These are phyloP conservation scores for Thalassophryne amazonica DNA, from an alignment of 2,797 vertebrate species.

Conservation along the genomic window DNA sequence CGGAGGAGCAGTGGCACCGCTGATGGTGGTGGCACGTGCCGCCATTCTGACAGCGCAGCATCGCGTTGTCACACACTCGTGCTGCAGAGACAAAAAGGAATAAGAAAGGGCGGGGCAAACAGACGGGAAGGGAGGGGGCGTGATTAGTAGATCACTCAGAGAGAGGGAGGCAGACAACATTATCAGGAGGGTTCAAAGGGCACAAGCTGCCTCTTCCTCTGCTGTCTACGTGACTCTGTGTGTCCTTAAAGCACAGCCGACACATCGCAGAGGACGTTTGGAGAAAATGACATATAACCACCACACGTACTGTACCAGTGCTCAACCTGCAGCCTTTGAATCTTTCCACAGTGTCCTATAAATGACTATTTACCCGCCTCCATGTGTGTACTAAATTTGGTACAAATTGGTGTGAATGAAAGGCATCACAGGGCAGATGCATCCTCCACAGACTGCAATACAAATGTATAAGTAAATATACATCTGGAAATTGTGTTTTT, in stretches of 20 bases:
- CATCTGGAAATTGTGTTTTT: no score
- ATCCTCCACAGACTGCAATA: no score
- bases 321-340: constrained; percentile 5
- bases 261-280: constrained; percentile 54
- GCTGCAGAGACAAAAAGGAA: constrained; percentile 73
- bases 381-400: no score
- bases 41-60: constrained; percentile 93
- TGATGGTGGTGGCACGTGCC: constrained; percentile 90
- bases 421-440: constrained; percentile 35
- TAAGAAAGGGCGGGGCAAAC: constrained; percentile 36
- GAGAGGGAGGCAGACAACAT: constrained; percentile 46
- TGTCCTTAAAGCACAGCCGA: constrained; percentile 51
- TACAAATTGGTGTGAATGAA: constrained; percentile 14
- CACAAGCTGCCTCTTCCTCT: constrained; percentile 64
- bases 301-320: constrained; percentile 13
- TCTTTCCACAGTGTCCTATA: not conserved
- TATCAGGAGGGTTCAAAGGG: constrained; percentile 60
- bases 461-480: no score
- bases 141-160: constrained; percentile 62
- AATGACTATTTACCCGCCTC: constrained; percentile 3
- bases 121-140: constrained; percentile 33
- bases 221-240: constrained; percentile 42
- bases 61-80: constrained; percentile 91
- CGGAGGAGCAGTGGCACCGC: constrained; percentile 85
- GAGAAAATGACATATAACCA: constrained; percentile 13